Conservation (phyloP, 2,797 vertebrate genomes). For the Octomys mimax region DNA sequence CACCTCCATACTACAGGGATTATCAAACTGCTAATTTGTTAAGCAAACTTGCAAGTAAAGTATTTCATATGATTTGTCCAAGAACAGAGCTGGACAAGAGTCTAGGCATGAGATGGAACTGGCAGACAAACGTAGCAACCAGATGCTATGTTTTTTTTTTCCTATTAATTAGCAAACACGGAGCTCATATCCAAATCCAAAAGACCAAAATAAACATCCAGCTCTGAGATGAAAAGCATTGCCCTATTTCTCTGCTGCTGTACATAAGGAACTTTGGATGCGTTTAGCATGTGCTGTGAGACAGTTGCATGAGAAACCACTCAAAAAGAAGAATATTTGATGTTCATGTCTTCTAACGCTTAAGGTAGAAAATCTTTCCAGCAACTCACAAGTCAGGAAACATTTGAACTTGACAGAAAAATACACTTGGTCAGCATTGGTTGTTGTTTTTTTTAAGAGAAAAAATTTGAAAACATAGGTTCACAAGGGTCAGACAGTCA, state of each 20-base stretch:
- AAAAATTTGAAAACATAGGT: constrained; percentile 80
- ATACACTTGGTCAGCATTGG: constrained; percentile 46
- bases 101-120: neutral
- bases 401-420: constrained; percentile 76
- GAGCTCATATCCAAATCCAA: constrained; percentile 37
- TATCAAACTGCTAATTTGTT: constrained; percentile 30
- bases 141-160: constrained; percentile 34
- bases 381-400: constrained; percentile 73
- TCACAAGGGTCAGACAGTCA: constrained; percentile 65
- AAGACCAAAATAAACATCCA: constrained; percentile 8
- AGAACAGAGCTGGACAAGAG: neutral
- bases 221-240: constrained; percentile 64
- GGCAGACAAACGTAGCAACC: neutral
- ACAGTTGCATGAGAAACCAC: neutral
- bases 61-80: neutral
- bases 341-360: constrained; percentile 68
- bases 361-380: constrained; percentile 61
- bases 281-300: constrained; percentile 33
- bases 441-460: constrained; percentile 69
- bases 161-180: constrained; percentile 38
- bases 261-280: constrained; percentile 17
- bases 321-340: constrained; percentile 51
- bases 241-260: constrained; percentile 67
- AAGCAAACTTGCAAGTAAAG: neutral
- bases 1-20: neutral